These are phyloP conservation scores for Orchesellides sinensis DNA, from an alignment of 2,888 invertebrate species.

Conservation along the genomic window DNA sequence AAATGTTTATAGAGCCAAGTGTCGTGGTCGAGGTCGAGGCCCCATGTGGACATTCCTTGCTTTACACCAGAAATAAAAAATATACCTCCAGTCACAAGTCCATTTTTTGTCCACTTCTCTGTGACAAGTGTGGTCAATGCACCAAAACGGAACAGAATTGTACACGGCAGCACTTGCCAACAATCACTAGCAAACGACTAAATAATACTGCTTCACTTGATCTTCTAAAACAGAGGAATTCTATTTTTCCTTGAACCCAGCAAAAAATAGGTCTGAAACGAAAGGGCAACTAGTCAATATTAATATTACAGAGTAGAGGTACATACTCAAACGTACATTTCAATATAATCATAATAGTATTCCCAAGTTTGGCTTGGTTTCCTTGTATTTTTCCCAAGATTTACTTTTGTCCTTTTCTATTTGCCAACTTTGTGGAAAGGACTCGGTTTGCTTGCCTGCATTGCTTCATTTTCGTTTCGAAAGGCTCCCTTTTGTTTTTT, in stretches of 20 bases:
- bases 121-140: conserved; percentile 8
- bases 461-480: conserved; percentile 1
- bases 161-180: neutral
- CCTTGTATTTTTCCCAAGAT: neutral
- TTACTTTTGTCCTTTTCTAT: conserved; percentile 21
- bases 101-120: neutral
- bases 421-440: conserved; percentile 9
- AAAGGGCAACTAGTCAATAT: neutral
- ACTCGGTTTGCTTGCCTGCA: neutral
- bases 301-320: neutral
- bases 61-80: conserved; percentile 7
- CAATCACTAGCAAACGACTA: neutral
- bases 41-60: conserved; percentile 37
- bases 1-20: conserved; percentile 12
- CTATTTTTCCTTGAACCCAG: neutral
- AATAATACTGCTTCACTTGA: neutral
- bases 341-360: neutral
- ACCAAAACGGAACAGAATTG: conserved; percentile 16
- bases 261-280: neutral
- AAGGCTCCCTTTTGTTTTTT: neutral
- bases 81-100: no score
- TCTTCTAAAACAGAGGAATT: neutral
- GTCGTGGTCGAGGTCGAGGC: conserved; percentile 24
- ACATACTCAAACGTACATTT: neutral
- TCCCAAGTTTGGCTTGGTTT: neutral